Percentiles rank a stretch among this genome's conserved stretches.
Conservation (phyloP, 2,888 invertebrate genomes). For the Lasioglossum calceatum region DNA sequence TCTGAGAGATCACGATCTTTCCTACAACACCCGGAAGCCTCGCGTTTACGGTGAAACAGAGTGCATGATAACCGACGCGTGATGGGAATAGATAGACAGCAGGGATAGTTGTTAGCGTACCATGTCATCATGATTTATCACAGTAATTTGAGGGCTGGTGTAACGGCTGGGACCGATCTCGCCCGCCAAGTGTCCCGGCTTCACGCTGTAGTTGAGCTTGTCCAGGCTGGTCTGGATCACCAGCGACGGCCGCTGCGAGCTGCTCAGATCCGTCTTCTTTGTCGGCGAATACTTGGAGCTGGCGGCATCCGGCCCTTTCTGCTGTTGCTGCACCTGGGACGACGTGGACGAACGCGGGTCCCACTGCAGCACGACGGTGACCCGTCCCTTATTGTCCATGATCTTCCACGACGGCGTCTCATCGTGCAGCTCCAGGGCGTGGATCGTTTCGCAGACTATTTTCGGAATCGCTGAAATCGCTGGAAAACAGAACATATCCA, state of each 20-base stretch:
- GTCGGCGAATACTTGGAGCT: conserved; percentile 86
- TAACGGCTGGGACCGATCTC: conserved; percentile 84
- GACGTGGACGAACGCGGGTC: conserved; percentile 92
- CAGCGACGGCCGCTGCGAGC: conserved; percentile 88
- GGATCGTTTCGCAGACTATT: conserved; percentile 98
- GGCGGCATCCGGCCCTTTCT: conserved; percentile 84
- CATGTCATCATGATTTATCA: conserved; percentile 96
- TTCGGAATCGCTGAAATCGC: conserved; percentile 98
- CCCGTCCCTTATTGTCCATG: conserved; percentile 98
- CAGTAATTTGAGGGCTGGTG: conserved; percentile 94
- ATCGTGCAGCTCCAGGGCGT: conserved; percentile 97
- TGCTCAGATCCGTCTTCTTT: conserved; percentile 85
- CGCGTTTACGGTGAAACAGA: neutral
- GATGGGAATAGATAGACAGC: neutral
- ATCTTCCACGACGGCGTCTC: conserved; percentile 99
- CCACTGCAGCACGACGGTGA: conserved; percentile 98
- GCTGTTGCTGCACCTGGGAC: conserved; percentile 85
- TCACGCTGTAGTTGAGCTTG: conserved; percentile 85
- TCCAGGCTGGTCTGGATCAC: conserved; percentile 92
- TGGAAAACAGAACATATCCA: conserved; percentile 83
- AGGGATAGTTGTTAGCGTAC: conserved; percentile 72
- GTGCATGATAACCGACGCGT: conserved; percentile 12
- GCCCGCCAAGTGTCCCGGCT: conserved; percentile 85
- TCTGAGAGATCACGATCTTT: neutral
- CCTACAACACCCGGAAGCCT: neutral